Evolutionary conservation across 2,113 vertebrate species (phyloP).

Genomic region (Heteronetta atricapilla): DNA sequence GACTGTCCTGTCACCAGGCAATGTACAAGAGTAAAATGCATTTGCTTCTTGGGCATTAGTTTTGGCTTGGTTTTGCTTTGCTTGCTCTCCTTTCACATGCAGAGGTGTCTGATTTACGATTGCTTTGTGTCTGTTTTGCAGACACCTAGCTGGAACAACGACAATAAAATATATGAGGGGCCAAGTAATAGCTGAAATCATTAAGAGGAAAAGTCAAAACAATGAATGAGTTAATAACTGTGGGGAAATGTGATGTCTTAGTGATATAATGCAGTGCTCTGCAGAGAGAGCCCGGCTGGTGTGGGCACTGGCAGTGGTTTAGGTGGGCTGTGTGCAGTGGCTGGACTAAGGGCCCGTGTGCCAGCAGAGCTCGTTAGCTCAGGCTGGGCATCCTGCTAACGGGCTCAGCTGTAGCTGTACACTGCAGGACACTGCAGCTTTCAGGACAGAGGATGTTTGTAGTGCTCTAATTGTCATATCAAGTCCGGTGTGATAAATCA

Average conservation of each 20-base stretch:
- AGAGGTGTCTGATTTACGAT: background rate
- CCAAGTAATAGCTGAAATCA: background rate
- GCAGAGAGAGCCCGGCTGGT: background rate
- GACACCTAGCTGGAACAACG: background rate
- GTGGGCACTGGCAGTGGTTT: background rate
- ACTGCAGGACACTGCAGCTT: background rate
- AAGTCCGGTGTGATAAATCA: background rate
- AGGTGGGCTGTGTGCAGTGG: background rate
- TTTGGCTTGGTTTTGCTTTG: background rate
- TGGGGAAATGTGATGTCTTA: background rate
- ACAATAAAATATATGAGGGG: background rate
- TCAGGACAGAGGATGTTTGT: background rate
- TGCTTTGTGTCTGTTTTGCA: background rate
- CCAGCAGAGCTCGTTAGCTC: background rate
- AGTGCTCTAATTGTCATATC: fast-evolving
- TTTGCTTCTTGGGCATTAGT: background rate
- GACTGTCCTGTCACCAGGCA: background rate
- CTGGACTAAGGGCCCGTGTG: background rate
- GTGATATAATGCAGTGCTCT: background rate
- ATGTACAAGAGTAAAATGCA: background rate
- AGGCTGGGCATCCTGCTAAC: background rate
- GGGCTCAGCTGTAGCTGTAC: background rate
- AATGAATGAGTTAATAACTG: background rate
- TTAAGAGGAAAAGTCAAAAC: background rate
- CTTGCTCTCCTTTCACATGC: background rate